These are phyloP conservation scores for Dendropsophus ebraccatus DNA, from an alignment of 2,113 vertebrate species.

Conservation along the genomic window DNA sequence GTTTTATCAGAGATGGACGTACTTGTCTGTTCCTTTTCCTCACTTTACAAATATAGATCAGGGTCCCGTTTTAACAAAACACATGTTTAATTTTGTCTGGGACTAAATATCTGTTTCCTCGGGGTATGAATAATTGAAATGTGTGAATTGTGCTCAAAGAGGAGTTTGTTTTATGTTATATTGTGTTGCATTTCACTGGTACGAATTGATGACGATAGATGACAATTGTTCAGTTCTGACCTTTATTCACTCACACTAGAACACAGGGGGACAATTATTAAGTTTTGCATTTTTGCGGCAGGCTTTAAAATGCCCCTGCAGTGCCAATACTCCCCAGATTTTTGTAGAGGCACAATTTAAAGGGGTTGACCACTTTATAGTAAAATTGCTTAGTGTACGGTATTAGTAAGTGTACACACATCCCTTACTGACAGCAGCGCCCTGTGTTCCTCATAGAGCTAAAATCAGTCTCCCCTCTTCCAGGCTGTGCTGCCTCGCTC, in stretches of 20 bases:
- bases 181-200: constrained; percentile 4
- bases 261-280: too few species aligned
- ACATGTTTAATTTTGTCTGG: constrained; percentile 36
- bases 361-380: too few species aligned
- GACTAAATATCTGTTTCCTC: constrained; percentile 56
- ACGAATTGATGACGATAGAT: constrained; percentile 17
- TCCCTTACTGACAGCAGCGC: too few species aligned
- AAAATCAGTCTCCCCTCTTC: too few species aligned
- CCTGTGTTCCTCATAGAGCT: too few species aligned
- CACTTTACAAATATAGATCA: neutral
- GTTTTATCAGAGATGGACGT: constrained; percentile 48
- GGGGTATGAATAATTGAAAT: constrained; percentile 49
- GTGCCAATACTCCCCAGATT: too few species aligned
- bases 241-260: neutral
- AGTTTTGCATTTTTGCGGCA: too few species aligned
- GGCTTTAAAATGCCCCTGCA: too few species aligned
- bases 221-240: constrained; percentile 11
- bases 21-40: constrained; percentile 10
- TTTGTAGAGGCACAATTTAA: too few species aligned
- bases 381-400: too few species aligned
- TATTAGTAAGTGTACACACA: too few species aligned
- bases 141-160: neutral
- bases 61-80: constrained; percentile 62
- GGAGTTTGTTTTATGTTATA: constrained; percentile 40
- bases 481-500: too few species aligned